Evolutionary conservation across 1,140 invertebrate species (phyloP).

Genomic region (Hestina assimilis): DNA sequence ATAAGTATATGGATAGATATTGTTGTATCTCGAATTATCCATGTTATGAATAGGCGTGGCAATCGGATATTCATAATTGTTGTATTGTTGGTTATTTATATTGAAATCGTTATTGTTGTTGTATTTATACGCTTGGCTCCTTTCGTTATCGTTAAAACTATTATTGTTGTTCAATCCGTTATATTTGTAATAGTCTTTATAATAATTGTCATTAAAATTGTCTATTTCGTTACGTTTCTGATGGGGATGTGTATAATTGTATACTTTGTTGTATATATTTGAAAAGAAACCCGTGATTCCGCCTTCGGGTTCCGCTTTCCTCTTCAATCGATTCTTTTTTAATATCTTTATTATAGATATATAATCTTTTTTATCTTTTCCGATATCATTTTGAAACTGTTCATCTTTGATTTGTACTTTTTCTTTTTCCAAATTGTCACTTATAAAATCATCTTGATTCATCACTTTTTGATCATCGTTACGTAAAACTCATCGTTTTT

Average conservation of each 20-base stretch:
- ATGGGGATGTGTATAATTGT: not conserved
- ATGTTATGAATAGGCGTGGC: too few relatives aligned
- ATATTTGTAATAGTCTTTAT: not conserved
- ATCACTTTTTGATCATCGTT: too few relatives aligned
- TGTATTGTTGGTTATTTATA: not conserved
- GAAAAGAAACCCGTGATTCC: not conserved
- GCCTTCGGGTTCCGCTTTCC: not conserved
- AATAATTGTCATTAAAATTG: not conserved
- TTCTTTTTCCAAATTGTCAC: too few relatives aligned
- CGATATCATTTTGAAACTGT: too few relatives aligned
- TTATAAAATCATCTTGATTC: too few relatives aligned
- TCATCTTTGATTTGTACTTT: too few relatives aligned
- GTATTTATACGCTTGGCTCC: not conserved
- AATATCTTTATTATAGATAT: not conserved
- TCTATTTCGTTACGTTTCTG: not conserved
- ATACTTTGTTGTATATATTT: conserved; percentile 7
- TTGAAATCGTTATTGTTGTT: not conserved
- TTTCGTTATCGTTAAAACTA: not conserved
- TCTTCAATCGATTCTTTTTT: not conserved
- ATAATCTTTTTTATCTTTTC: too few relatives aligned
- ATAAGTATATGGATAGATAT: too few relatives aligned
- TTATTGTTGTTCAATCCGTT: not conserved
- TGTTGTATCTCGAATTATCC: too few relatives aligned
- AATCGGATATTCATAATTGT: too few relatives aligned
- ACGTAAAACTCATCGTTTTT: too few relatives aligned